Percentiles rank a stretch among this genome's conserved stretches.
phyloP scores from a whole-genome alignment of 2,797 vertebrate genomes.

The Dryobates pubescens region DNA sequence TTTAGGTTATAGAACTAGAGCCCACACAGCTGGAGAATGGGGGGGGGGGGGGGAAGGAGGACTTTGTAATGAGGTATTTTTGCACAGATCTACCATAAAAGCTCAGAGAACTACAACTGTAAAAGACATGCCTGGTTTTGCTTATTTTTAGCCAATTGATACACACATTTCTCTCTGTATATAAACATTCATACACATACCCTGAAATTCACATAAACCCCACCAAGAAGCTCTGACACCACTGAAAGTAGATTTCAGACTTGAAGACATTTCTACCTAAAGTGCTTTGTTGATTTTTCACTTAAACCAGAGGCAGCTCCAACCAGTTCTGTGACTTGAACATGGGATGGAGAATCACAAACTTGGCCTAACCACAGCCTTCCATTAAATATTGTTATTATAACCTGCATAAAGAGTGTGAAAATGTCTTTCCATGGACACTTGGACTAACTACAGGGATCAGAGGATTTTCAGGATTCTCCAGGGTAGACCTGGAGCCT shows the following conservation, averaged over 20 bases:
- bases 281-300: not conserved
- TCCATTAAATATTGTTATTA: not conserved
- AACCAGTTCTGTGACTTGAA: not conserved
- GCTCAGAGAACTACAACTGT: not conserved
- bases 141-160: not conserved
- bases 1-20: not conserved
- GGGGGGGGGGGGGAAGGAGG: not conserved
- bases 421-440: not conserved
- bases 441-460: not conserved
- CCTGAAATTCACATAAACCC: not conserved
- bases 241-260: not conserved
- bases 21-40: not conserved
- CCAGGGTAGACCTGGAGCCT: not conserved
- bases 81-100: not conserved
- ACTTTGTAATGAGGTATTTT: not conserved
- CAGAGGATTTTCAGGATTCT: not conserved
- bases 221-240: not conserved
- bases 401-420: not conserved
- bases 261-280: not conserved
- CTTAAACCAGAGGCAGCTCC: not conserved
- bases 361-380: not conserved
- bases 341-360: accelerated
- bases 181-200: not conserved
- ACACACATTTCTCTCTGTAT: not conserved
- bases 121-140: not conserved